phyloP scores from a whole-genome alignment of 2,888 invertebrate species.

The Drosophila percnosoma region DNA sequence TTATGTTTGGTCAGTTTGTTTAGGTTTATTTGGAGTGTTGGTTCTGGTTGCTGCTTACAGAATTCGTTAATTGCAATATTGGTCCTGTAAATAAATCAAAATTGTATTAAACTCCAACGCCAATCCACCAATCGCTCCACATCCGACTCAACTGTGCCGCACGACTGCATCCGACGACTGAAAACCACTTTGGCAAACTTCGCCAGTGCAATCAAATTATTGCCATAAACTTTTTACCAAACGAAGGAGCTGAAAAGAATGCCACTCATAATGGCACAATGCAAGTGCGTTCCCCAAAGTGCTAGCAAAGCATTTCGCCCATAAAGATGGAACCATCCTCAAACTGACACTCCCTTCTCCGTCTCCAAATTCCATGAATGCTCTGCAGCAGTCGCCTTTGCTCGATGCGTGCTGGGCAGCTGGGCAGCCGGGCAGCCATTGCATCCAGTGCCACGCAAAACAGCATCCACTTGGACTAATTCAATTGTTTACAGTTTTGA shows the following conservation, averaged over 20 bases:
- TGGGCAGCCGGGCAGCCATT: constrained; percentile 44
- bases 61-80: constrained; percentile 53
- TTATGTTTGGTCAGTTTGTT: constrained; percentile 53
- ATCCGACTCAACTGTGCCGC: constrained; percentile 52
- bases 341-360: constrained; percentile 36
- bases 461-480: constrained; percentile 41
- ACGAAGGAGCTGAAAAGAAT: neutral
- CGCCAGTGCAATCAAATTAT: constrained; percentile 58
- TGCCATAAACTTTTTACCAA: constrained; percentile 55
- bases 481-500: constrained; percentile 33
- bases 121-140: constrained; percentile 2
- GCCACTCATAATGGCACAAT: constrained; percentile 15
- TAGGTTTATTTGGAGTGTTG: constrained; percentile 19
- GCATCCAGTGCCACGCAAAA: constrained; percentile 37
- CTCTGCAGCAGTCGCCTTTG: constrained; percentile 14
- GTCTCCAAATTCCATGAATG: constrained; percentile 45
- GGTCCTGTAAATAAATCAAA: constrained; percentile 57
- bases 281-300: constrained; percentile 23
- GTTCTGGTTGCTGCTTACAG: constrained; percentile 35
- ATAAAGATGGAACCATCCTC: constrained; percentile 14
- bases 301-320: constrained; percentile 24
- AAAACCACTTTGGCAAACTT: constrained; percentile 23
- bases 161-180: constrained; percentile 28
- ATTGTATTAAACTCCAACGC: constrained; percentile 10
- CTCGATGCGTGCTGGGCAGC: constrained; percentile 49